Evolutionary conservation across 2,797 vertebrate species (phyloP), one percentile per base, ranked within the genome.

Genomic region (Acestrorhynchus altus): DNA sequence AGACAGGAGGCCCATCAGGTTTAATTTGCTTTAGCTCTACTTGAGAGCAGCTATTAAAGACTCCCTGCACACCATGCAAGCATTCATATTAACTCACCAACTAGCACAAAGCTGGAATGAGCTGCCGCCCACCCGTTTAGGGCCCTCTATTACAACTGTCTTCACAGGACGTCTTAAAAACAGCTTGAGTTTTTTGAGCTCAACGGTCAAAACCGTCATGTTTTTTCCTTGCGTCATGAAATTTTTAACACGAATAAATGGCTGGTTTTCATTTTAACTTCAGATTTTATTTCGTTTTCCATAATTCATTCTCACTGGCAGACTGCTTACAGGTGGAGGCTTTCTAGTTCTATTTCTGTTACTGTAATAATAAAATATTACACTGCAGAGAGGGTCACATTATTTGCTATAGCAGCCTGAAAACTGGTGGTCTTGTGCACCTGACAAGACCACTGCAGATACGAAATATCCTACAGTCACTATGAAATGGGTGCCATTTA

Each of bases 1-100:
- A 93, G 92, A 92, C 90, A 91, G 88, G 89, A 91, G 90, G 87
- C 83, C 88, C 88, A 91, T 92, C 92, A 90, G 92, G 89, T 86
- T 89, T 92, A 92, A 93, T 92, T 91, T 90, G 89, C 88, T 89
- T 92, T 87, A 92, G 92, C 90, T 88, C 84, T 88, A 91, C 85
- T 88, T 89, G 90, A 90, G 86, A 86, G 91, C 83, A 74, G 88
- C 90, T 88, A 90, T 91, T 90, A 91, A 89, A 87, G 78, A 81
- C 79, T 82, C 80, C 81, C 63, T 78, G 85, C 79, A 87, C 72
- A 64, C 78, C 78, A 47, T 68, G 84, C 83, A 72, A 79, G 78
- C 78, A 52, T 67, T 81, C 84, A 72, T 87, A 89, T 90, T 88
- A 87, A 84, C 84, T 85, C 84, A 76, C 80, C 86, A 16, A 15